These are phyloP conservation scores for Drosophila erecta DNA, from an alignment of 1,140 invertebrate species.

Conservation along the genomic window DNA sequence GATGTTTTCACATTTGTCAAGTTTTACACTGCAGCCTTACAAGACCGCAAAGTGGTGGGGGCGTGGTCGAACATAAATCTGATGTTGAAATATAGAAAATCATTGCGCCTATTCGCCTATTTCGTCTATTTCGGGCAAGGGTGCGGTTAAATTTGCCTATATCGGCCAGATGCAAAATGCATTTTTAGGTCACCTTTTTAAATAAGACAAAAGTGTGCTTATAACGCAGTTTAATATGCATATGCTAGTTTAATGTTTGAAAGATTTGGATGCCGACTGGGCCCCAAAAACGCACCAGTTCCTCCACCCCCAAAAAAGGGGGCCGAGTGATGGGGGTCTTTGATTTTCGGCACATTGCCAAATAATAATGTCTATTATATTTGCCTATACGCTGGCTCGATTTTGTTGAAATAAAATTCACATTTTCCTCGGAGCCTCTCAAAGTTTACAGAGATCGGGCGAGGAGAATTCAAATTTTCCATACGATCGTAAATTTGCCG, in stretches of 20 bases:
- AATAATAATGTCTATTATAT: conserved; percentile 77
- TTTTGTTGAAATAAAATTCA: conserved; percentile 62
- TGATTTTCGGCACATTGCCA: conserved; percentile 59
- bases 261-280: conserved; percentile 8
- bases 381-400: conserved; percentile 49
- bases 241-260: conserved; percentile 55
- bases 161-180: conserved; percentile 58
- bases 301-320: not conserved
- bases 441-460: conserved; percentile 52
- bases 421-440: conserved; percentile 32
- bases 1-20: conserved; percentile 41
- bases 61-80: conserved; percentile 44
- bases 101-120: conserved; percentile 16
- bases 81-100: conserved; percentile 43
- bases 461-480: conserved; percentile 62
- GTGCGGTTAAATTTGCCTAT: conserved; percentile 24
- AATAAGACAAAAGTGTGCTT: conserved; percentile 45
- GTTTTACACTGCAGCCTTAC: conserved; percentile 32
- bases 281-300: not conserved
- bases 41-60: conserved; percentile 6
- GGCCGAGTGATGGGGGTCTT: conserved; percentile 3
- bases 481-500: conserved; percentile 69
- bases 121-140: not conserved
- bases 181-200: conserved; percentile 77
- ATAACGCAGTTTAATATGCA: conserved; percentile 65